Percentiles rank a stretch among this genome's conserved stretches.
Evolutionary conservation across 1,140 invertebrate genomes (phyloP).

Genomic region (Tachypleus tridentatus): DNA sequence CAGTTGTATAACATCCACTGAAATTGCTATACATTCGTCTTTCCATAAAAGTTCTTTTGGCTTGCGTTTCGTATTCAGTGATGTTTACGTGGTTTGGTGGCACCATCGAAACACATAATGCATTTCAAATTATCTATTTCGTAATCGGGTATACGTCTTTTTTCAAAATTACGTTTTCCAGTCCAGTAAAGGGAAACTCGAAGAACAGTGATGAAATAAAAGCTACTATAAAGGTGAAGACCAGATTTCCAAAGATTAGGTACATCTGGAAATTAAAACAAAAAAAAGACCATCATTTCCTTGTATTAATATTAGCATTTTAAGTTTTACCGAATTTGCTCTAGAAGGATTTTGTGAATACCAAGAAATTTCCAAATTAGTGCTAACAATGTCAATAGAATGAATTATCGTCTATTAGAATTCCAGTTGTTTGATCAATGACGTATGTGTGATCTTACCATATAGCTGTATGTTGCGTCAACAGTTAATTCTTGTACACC

Average conservation of each 20-base stretch:
- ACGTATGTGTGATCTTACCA: slow-evolving; percentile 16
- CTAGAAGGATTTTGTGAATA: no score
- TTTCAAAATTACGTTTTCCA: slow-evolving; percentile 28
- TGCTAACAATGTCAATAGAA: background rate
- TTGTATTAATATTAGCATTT: no score
- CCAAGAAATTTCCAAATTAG: no score
- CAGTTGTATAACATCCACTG: no score
- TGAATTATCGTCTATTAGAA: background rate
- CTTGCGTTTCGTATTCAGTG: no score
- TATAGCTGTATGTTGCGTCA: slow-evolving; percentile 20
- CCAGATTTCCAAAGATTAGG: slow-evolving; percentile 28
- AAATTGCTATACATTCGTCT: no score
- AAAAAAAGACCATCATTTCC: background rate
- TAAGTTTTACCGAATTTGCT: no score
- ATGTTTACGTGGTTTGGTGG: no score
- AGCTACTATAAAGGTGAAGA: slow-evolving; percentile 27
- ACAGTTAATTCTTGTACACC: slow-evolving; percentile 20
- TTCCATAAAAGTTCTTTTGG: no score
- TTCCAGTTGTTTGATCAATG: background rate
- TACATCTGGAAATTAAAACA: slow-evolving; percentile 23
- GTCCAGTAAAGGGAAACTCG: slow-evolving; percentile 32
- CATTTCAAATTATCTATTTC: no score
- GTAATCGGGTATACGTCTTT: no score
- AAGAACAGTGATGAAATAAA: slow-evolving; percentile 32
- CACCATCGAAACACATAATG: no score